Conservation (phyloP, 2,888 invertebrate genomes). For the Sylvicola cinctus region DNA sequence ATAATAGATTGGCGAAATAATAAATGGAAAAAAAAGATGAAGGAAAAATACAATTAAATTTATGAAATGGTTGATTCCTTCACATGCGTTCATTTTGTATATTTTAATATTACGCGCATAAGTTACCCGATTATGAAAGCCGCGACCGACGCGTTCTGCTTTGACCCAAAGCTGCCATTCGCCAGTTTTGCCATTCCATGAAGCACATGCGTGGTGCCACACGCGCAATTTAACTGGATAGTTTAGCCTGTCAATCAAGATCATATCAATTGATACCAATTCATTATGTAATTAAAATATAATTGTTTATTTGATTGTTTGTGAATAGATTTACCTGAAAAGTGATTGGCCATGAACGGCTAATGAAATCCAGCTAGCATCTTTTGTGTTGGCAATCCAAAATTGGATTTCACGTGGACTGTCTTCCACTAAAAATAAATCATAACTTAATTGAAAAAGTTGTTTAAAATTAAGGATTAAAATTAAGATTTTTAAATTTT, state of each 20-base stretch:
- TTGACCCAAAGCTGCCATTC: conserved; percentile 84
- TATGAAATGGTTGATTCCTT: too few relatives aligned
- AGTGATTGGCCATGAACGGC: conserved; percentile 65
- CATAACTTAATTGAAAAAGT: too few relatives aligned
- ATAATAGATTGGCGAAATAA: too few relatives aligned
- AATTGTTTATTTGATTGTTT: too few relatives aligned
- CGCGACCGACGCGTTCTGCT: conserved; percentile 64
- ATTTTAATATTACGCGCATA: too few relatives aligned
- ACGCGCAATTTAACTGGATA: conserved; percentile 44
- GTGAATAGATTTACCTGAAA: conserved; percentile 32
- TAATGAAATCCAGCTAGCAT: conserved; percentile 65
- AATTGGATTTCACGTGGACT: conserved; percentile 52
- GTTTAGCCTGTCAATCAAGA: conserved; percentile 30
- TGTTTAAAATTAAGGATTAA: conserved; percentile 1
- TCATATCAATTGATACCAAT: too few relatives aligned
- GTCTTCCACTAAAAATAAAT: conserved; percentile 37
- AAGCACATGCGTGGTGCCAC: conserved; percentile 76
- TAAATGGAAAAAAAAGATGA: background rate
- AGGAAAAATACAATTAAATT: too few relatives aligned
- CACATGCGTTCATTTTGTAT: too few relatives aligned
- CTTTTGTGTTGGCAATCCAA: conserved; percentile 61
- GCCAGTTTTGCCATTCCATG: conserved; percentile 75
- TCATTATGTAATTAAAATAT: background rate
- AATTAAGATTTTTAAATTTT: background rate
- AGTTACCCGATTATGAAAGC: conserved; percentile 69